Evolutionary conservation across 2,113 vertebrate genomes (phyloP).

Genomic region (Melospiza georgiana): DNA sequence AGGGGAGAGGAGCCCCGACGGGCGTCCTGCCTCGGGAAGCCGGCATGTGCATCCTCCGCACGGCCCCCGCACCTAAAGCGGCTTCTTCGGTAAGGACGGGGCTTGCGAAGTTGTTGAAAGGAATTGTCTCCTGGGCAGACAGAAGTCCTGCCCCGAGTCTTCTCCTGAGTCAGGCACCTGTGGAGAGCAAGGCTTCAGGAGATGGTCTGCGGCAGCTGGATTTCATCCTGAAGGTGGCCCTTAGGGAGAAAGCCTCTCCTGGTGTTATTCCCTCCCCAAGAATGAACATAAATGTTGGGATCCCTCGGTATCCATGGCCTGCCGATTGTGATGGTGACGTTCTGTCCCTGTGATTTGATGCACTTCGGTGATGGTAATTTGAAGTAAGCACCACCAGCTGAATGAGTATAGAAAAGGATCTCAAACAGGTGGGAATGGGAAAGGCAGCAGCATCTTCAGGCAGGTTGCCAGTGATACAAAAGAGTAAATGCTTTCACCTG

Average conservation of each 20-base stretch:
- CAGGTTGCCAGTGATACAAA: neutral
- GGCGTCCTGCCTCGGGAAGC: neutral
- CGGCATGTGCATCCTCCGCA: too few relatives aligned
- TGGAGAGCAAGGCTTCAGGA: neutral
- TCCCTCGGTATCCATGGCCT: neutral
- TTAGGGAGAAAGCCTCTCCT: neutral
- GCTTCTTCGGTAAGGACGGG: neutral
- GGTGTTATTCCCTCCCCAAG: neutral
- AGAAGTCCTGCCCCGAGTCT: neutral
- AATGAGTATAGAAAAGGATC: neutral
- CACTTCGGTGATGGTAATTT: neutral
- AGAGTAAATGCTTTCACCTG: neutral
- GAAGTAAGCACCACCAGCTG: neutral
- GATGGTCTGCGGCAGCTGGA: neutral
- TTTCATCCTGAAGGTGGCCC: neutral
- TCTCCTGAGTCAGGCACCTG: neutral
- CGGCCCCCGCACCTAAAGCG: accelerated
- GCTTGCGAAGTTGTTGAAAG: neutral
- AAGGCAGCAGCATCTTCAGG: neutral
- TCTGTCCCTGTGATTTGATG: neutral
- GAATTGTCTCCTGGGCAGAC: too few relatives aligned
- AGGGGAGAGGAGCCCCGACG: too few relatives aligned
- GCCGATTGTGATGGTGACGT: neutral
- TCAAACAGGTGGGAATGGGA: neutral
- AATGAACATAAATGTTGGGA: neutral